Evolutionary conservation across 2,888 invertebrate species (phyloP), one percentile per base, ranked within the genome.

Genomic region (Conomelus anceps): DNA sequence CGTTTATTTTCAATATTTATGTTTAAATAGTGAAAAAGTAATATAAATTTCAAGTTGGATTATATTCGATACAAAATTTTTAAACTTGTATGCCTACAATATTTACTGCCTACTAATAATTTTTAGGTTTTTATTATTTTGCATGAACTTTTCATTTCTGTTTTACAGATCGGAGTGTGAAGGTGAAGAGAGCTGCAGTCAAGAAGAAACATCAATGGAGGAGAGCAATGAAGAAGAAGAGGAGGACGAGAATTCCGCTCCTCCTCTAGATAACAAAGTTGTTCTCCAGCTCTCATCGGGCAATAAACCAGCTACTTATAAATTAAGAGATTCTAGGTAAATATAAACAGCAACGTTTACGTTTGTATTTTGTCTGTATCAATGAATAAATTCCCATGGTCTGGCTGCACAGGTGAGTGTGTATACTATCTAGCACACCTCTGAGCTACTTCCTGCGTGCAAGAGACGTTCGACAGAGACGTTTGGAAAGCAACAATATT

Each of bases 301-400:
- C 29, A 90, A 89, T 92, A 95, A 95, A 92, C 95, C 95, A 92
- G 93, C 93, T 91, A 94, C 95, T 91, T 96, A 96, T 93, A 96
- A 96, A 93, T 94, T 96, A 91, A 95, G 96, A 92, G 96, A 96
- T 93, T 96, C 96, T 92, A 96, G 96, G 96, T 96, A 94, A 90
- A 91, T 87, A n/a, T 26, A 11, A 26, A 26, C 11, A 7, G 26
- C 11, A 26, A 26, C 63, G 1, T 26, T 26, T 26, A 7, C 26
- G 26, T 26, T 26, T 26, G 26, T 26, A n/a, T n/a, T n/a, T 26
- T 26, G 26, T 26, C 11, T 26, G 11, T 26, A 7, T 26, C n/a
- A n/a, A n/a, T n/a, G n/a, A n/a, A n/a, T n/a, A n/a, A n/a, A n/a
- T n/a, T n/a, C n/a, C n/a, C n/a, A n/a, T n/a, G n/a, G n/a, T n/a